phyloP scores from a whole-genome alignment of 2,113 vertebrate species.

The Actenoides lindsayi region DNA sequence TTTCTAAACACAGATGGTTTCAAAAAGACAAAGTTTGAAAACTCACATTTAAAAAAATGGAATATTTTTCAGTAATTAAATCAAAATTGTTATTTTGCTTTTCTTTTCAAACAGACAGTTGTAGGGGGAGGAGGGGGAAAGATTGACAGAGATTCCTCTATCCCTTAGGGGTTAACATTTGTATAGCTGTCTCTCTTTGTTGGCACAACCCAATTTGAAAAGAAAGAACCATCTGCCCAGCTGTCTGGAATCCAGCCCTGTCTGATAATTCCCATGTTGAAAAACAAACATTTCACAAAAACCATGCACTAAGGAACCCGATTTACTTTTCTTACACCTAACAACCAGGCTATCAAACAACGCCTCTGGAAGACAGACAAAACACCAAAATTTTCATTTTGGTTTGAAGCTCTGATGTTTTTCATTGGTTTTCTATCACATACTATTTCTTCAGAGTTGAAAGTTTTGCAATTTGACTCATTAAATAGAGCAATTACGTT shows the following conservation, averaged over 20 bases:
- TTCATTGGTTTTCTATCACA: background rate
- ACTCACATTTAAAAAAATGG: background rate
- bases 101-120: background rate
- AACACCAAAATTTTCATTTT: background rate
- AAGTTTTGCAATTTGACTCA: background rate
- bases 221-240: conserved; percentile 73
- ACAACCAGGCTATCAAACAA: background rate
- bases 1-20: background rate
- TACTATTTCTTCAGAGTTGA: background rate
- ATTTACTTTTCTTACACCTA: background rate
- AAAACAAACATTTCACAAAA: conserved; percentile 50
- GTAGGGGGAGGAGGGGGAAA: background rate
- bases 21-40: background rate
- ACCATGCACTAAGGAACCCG: background rate
- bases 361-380: background rate
- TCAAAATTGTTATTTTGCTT: background rate
- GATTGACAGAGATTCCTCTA: background rate
- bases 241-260: conserved; percentile 58
- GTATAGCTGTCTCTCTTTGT: conserved; percentile 58
- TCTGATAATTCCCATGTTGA: conserved; percentile 40
- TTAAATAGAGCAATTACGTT: background rate
- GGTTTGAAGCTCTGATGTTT: background rate
- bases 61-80: background rate
- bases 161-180: conserved; percentile 65
- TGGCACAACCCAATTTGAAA: conserved; percentile 61